phyloP scores from a whole-genome alignment of 2,888 invertebrate species.

The Pyrgus malvae region DNA sequence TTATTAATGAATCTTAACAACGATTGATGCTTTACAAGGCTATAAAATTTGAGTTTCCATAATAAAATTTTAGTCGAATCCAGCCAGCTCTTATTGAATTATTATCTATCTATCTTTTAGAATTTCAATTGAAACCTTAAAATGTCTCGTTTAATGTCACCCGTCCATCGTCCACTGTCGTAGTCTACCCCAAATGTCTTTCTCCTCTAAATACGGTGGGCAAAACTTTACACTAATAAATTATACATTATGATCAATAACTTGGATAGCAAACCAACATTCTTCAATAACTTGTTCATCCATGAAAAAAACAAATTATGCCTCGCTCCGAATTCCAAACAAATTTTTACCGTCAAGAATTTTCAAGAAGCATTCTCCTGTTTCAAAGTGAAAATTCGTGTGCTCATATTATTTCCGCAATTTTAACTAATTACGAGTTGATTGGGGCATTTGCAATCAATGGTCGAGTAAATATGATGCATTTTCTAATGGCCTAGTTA shows the following conservation, averaged over 20 bases:
- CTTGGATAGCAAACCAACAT: not conserved
- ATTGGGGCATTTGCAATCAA: not conserved
- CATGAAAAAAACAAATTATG: not conserved
- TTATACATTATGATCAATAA: not conserved
- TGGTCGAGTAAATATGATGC: not conserved
- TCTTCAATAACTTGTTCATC: conserved; percentile 3
- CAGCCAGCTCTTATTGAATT: no score
- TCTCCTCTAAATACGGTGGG: no score
- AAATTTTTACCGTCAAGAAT: not conserved
- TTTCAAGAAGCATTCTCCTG: not conserved
- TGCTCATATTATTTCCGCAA: not conserved
- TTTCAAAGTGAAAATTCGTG: not conserved
- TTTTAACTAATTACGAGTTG: not conserved
- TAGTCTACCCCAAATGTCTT: no score
- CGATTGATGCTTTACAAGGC: no score
- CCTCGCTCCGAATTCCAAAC: not conserved
- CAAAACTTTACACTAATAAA: not conserved
- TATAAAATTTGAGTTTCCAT: no score
- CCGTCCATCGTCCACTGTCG: no score
- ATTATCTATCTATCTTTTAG: no score
- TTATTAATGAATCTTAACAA: no score
- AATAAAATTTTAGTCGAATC: no score
- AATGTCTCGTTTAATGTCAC: no score
- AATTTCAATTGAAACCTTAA: no score
- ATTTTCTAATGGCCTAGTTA: conserved; percentile 7